Percentiles rank a stretch among this genome's conserved stretches.
phyloP scores from a whole-genome alignment of 2,888 invertebrate species.

The Andrena bucephala region DNA sequence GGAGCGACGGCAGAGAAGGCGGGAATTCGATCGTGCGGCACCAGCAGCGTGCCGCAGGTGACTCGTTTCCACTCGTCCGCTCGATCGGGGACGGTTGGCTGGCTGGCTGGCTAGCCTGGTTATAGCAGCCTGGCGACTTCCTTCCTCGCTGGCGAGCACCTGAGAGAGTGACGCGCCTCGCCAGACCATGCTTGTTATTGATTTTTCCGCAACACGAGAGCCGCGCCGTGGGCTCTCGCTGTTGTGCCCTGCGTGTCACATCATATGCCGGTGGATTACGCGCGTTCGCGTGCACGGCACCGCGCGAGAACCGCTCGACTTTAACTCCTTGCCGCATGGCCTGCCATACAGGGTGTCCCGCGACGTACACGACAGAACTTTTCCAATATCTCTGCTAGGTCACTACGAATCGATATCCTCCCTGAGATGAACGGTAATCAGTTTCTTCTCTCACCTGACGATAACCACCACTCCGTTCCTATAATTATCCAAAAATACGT shows the following conservation, averaged over 20 bases:
- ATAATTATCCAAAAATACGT: too few species aligned
- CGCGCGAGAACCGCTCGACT: conserved; percentile 26
- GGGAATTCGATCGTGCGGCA: conserved; percentile 74
- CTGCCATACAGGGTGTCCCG: too few species aligned
- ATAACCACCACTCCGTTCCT: too few species aligned
- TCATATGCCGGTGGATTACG: conserved; percentile 79
- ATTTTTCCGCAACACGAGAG: conserved; percentile 82
- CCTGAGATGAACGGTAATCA: too few species aligned
- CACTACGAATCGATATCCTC: too few species aligned
- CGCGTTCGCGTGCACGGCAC: conserved; percentile 23
- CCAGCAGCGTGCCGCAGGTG: conserved; percentile 73
- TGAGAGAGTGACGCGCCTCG: conserved; percentile 79
- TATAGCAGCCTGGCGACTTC: conserved; percentile 65
- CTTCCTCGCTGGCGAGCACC: conserved; percentile 74
- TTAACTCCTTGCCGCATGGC: too few species aligned
- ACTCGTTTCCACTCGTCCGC: conserved; percentile 74
- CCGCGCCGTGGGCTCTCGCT: conserved; percentile 62
- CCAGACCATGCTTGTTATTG: conserved; percentile 83
- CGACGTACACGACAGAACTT: too few species aligned
- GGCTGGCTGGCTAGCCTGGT: conserved; percentile 56
- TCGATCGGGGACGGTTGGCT: conserved; percentile 72
- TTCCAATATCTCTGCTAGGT: too few species aligned
- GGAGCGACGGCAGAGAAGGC: conserved; percentile 59
- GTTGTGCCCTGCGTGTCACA: conserved; percentile 73
- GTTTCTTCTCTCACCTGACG: too few species aligned